A percentile compares a stretch with the other conserved stretches of the same genome.
Evolutionary conservation across 1,140 invertebrate species (phyloP).

Genomic region (Sycophila sp.): DNA sequence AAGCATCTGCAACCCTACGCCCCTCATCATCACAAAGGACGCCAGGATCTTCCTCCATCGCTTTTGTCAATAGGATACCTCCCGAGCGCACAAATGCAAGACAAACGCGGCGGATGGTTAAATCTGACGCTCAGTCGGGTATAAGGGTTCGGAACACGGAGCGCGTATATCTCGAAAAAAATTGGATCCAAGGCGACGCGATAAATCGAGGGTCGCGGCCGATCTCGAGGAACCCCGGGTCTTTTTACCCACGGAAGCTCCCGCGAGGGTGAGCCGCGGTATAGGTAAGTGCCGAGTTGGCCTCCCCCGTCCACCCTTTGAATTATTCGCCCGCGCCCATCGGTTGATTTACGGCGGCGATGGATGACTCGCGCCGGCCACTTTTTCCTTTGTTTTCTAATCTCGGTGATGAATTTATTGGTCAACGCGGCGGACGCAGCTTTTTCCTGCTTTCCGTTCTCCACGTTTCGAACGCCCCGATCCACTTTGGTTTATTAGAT

Average conservation of each 20-base stretch:
- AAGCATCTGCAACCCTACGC: no score
- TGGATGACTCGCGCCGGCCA: constrained; percentile 5
- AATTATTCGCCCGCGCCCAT: constrained; percentile 28
- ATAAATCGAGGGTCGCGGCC: constrained; percentile 48
- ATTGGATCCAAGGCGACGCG: constrained; percentile 54
- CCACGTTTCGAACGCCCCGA: neutral
- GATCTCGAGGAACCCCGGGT: neutral
- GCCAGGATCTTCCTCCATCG: no score
- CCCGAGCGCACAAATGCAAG: no score
- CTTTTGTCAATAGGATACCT: no score
- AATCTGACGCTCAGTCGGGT: no score
- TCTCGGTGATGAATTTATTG: constrained; percentile 21
- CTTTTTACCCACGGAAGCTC: constrained; percentile 13
- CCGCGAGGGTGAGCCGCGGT: constrained; percentile 19
- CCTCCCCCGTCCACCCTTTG: neutral
- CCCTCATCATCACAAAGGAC: no score
- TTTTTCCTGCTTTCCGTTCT: neutral
- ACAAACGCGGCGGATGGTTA: no score
- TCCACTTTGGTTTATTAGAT: constrained; percentile 9
- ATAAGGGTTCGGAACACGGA: no score
- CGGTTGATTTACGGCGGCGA: constrained; percentile 7
- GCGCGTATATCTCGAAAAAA: constrained; percentile 55
- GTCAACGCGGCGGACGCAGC: neutral
- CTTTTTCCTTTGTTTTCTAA: constrained; percentile 3
- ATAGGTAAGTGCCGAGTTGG: no score